These are phyloP conservation scores for Zeugodacus cucurbitae DNA, from an alignment of 1,140 invertebrate species.

Conservation along the genomic window DNA sequence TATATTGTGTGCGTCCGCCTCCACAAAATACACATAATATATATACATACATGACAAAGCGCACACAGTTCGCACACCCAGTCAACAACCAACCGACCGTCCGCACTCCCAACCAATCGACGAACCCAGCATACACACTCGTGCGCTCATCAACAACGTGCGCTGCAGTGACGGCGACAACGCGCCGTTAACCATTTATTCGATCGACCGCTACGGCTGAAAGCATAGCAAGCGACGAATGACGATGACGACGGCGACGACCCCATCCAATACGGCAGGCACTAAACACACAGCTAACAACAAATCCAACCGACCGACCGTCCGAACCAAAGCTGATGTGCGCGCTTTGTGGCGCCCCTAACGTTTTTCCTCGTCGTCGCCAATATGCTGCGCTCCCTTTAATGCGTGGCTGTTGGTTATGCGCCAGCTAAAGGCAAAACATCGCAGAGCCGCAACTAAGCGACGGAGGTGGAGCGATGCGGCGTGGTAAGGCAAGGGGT, in stretches of 20 bases:
- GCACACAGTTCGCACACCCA: neutral
- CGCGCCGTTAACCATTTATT: neutral
- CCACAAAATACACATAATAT: conserved; percentile 18
- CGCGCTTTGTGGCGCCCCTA: neutral
- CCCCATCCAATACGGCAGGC: neutral
- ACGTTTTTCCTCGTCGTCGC: neutral
- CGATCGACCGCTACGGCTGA: neutral
- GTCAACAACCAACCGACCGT: neutral
- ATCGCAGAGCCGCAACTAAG: neutral
- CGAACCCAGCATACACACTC: neutral
- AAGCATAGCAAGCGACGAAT: conserved; percentile 22
- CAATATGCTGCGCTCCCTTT: neutral
- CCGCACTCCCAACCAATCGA: too few species aligned
- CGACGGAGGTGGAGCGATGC: neutral
- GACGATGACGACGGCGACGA: neutral
- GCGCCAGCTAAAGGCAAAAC: neutral
- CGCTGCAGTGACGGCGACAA: neutral
- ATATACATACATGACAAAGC: neutral
- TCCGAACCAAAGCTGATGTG: neutral
- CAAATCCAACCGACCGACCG: conserved; percentile 4
- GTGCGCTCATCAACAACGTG: conserved; percentile 4
- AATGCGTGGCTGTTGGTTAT: conserved; percentile 32
- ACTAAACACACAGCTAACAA: conserved; percentile 23
- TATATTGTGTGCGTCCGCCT: conserved; percentile 12
- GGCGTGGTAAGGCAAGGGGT: conserved; percentile 5